Evolutionary conservation across 2,888 invertebrate genomes (phyloP).

Genomic region (Corbicula japonica): DNA sequence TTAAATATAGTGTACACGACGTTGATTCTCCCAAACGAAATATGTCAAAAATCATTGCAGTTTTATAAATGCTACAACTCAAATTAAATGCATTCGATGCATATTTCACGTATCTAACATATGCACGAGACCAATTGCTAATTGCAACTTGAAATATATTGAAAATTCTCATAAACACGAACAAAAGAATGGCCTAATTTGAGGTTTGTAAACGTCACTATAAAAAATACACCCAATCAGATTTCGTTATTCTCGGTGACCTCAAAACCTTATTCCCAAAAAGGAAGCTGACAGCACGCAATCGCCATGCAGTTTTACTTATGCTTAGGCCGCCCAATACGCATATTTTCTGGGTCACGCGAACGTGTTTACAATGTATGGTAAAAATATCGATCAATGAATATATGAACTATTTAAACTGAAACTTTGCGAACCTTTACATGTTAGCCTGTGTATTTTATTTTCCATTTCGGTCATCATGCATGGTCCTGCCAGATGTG

Average conservation of each 20-base stretch:
- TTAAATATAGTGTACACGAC: slow-evolving; percentile 22
- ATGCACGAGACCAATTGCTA: no score
- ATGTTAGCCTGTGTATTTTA: no score
- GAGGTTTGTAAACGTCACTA: slow-evolving; percentile 3
- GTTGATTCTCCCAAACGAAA: slow-evolving; percentile 27
- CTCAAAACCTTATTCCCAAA: slow-evolving; percentile 31
- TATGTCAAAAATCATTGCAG: slow-evolving; percentile 27
- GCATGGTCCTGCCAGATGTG: no score
- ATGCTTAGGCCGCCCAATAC: slow-evolving; percentile 21
- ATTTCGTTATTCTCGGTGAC: slow-evolving; percentile 23
- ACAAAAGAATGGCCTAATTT: slow-evolving; percentile 4
- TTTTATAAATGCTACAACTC: no score
- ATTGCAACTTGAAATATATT: not conserved
- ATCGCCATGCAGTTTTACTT: slow-evolving; percentile 54
- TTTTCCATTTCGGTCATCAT: no score
- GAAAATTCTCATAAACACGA: not conserved
- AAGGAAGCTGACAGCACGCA: slow-evolving; percentile 29
- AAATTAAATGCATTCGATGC: no score
- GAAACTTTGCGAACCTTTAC: no score
- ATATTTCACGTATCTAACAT: no score
- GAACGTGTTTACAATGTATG: slow-evolving; percentile 32
- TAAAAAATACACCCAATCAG: slow-evolving; percentile 16
- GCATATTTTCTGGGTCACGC: slow-evolving; percentile 42
- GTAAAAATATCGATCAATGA: no score
- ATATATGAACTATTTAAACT: no score